Conservation (phyloP, 1,140 invertebrate genomes). For the Scaptomyza pallida region DNA sequence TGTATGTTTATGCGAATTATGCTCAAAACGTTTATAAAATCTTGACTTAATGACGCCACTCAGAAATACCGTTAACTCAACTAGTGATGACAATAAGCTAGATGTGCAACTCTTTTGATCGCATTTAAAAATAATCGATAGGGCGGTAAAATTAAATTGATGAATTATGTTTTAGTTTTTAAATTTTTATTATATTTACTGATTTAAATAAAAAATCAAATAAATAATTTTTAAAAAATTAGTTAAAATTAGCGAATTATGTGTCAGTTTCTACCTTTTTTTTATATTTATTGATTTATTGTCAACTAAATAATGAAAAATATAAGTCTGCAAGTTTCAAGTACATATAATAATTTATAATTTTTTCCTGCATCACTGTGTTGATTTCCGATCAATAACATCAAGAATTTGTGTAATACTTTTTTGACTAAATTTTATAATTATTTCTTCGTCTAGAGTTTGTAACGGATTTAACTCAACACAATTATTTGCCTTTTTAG, state of each 20-base stretch:
- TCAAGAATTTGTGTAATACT: background rate
- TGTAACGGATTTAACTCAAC: background rate
- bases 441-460: background rate
- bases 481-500: too few species aligned
- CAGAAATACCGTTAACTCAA: slow-evolving; percentile 7
- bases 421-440: background rate
- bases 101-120: background rate
- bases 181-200: background rate
- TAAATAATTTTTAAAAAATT: too few species aligned
- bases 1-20: too few species aligned
- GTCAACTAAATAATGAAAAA: too few species aligned
- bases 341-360: too few species aligned
- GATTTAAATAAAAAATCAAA: too few species aligned
- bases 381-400: background rate
- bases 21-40: background rate
- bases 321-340: too few species aligned
- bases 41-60: too few species aligned
- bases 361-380: too few species aligned
- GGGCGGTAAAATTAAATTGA: background rate
- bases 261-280: too few species aligned
- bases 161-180: background rate
- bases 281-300: too few species aligned
- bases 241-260: background rate
- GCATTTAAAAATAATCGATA: background rate
- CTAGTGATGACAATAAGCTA: background rate